These are phyloP conservation scores for Aphaenogaster ashmeadi DNA, from an alignment of 1,140 invertebrate genomes.

Conservation along the genomic window DNA sequence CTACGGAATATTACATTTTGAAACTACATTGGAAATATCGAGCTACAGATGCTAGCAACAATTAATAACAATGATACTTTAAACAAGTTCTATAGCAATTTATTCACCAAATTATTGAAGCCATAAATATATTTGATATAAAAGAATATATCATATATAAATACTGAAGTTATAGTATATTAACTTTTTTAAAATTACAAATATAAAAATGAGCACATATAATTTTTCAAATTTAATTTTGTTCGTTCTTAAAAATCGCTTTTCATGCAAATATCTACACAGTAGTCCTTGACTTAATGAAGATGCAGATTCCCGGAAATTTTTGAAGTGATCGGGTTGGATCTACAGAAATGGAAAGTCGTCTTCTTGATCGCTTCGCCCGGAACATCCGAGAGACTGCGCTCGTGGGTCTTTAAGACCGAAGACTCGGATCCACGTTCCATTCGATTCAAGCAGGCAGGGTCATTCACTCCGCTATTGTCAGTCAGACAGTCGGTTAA, in stretches of 20 bases:
- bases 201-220: not conserved
- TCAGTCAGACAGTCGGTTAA: slow-evolving; percentile 58
- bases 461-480: slow-evolving; percentile 68
- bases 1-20: not conserved
- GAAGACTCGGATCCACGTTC: slow-evolving; percentile 63
- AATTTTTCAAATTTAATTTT: not conserved
- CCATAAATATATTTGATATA: not conserved
- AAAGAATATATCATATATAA: not conserved
- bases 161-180: not conserved
- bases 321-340: slow-evolving; percentile 55
- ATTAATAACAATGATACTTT: not conserved
- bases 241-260: not conserved
- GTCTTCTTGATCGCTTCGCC: slow-evolving; percentile 73
- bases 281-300: not conserved
- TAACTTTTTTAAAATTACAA: not conserved
- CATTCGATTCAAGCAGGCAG: slow-evolving; percentile 56
- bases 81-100: not conserved
- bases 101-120: not conserved
- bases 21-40: not conserved
- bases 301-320: not conserved
- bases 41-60: not conserved
- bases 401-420: slow-evolving; percentile 67
- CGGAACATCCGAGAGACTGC: slow-evolving; percentile 61
- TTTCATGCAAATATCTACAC: not conserved
- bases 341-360: slow-evolving; percentile 82